phyloP scores from a whole-genome alignment of 2,888 invertebrate species.

The Chrysotoxum bicinctum region DNA sequence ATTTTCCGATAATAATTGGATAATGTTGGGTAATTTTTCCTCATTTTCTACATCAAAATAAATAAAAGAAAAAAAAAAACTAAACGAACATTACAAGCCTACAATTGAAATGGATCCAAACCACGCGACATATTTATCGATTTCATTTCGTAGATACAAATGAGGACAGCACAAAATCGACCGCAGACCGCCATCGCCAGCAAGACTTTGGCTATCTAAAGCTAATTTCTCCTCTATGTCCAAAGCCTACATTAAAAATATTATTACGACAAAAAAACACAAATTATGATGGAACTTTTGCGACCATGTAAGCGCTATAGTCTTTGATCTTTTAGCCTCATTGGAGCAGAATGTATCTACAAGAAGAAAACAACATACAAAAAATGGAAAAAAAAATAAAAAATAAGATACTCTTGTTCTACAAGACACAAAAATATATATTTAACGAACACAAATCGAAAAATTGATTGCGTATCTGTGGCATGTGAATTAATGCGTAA shows the following conservation, averaged over 20 bases:
- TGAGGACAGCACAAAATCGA: not conserved
- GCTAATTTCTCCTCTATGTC: constrained; percentile 11
- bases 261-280: constrained; percentile 1
- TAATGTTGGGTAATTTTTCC: constrained; percentile 19
- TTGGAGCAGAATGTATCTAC: constrained; percentile 17
- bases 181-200: no score
- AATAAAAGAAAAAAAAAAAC: not conserved
- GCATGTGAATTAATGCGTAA: constrained; percentile 65
- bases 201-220: constrained; percentile 3
- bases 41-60: constrained; percentile 8
- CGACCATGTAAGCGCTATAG: constrained; percentile 43
- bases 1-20: constrained; percentile 51
- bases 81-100: not conserved
- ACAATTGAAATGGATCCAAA: constrained; percentile 33
- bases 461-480: constrained; percentile 65
- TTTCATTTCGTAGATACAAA: constrained; percentile 38
- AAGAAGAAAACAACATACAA: not conserved
- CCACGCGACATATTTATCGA: constrained; percentile 59
- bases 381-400: constrained; percentile 1
- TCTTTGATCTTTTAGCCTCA: constrained; percentile 43
- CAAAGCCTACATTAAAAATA: constrained; percentile 13
- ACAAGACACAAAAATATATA: constrained; percentile 1
- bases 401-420: constrained; percentile 34
- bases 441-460: constrained; percentile 11
- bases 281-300: constrained; percentile 46